phyloP scores from a whole-genome alignment of 2,888 invertebrate species.

The Ctena decussata region DNA sequence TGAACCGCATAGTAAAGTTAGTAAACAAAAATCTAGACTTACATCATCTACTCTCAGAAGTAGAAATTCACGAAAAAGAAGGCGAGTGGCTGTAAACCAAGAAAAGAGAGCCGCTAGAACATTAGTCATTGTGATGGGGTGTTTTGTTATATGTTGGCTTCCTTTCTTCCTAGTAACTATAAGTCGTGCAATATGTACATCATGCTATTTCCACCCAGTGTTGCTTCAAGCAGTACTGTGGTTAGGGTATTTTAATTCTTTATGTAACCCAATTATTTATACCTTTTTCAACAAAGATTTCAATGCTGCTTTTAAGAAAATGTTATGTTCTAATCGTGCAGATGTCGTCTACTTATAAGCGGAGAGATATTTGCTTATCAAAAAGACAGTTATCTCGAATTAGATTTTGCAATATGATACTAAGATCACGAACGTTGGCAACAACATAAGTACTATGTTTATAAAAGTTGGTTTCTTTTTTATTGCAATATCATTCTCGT shows the following conservation, averaged over 20 bases:
- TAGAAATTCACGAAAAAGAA: slow-evolving; percentile 59
- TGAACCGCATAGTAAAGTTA: slow-evolving; percentile 17
- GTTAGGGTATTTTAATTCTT: slow-evolving; percentile 99
- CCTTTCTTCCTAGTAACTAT: slow-evolving; percentile 98
- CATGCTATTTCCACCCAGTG: slow-evolving; percentile 93
- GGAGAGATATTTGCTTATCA: too few species aligned
- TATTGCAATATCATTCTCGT: too few species aligned
- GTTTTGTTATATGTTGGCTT: slow-evolving; percentile 96
- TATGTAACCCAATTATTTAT: slow-evolving; percentile 96
- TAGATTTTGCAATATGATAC: too few species aligned
- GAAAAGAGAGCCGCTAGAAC: slow-evolving; percentile 93
- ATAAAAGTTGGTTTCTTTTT: too few species aligned
- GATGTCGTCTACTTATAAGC: slow-evolving; percentile 20
- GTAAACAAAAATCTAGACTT: slow-evolving; percentile 12
- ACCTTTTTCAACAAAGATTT: slow-evolving; percentile 99
- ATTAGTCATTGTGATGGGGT: slow-evolving; percentile 98
- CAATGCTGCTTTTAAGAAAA: slow-evolving; percentile 95
- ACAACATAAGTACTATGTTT: too few species aligned
- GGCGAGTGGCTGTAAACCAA: slow-evolving; percentile 74
- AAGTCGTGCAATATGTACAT: slow-evolving; percentile 92
- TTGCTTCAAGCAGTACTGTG: slow-evolving; percentile 97
- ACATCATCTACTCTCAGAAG: slow-evolving; percentile 52
- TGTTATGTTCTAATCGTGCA: slow-evolving; percentile 26
- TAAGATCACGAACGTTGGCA: too few species aligned
- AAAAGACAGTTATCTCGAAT: too few species aligned